A percentile compares a stretch with the other conserved stretches of the same genome.
phyloP scores from a whole-genome alignment of 37 sponge, comb jelly and placozoan genomes.

The Beroe forskalii region DNA sequence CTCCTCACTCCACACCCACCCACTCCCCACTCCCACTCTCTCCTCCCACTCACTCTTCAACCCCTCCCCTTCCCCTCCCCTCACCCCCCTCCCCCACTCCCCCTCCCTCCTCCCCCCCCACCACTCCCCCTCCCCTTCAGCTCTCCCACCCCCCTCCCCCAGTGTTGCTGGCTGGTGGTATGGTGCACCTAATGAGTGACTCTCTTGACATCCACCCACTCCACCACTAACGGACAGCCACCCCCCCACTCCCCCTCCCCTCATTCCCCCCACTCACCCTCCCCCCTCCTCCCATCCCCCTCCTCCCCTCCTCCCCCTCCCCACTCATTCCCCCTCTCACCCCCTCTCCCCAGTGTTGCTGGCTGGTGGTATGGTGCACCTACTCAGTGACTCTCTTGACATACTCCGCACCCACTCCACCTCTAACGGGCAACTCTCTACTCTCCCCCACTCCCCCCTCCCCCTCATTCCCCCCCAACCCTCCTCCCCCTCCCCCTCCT shows the following conservation, averaged over 20 bases:
- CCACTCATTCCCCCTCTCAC: background rate
- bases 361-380: slow-evolving; percentile 41
- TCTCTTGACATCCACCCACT: slow-evolving; percentile 14
- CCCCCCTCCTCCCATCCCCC: too few relatives aligned
- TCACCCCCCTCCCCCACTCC: too few relatives aligned
- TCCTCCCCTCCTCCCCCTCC: too few relatives aligned
- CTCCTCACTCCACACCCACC: background rate
- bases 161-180: slow-evolving; percentile 58
- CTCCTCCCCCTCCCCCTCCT: too few relatives aligned
- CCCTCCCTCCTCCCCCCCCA: too few relatives aligned
- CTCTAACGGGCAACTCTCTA: background rate
- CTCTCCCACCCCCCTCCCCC: too few relatives aligned
- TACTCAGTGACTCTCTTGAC: slow-evolving; percentile 30
- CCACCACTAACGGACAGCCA: background rate
- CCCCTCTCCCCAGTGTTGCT: slow-evolving; percentile 49
- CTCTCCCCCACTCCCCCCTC: too few relatives aligned
- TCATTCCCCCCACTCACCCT: too few relatives aligned
- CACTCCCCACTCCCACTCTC: background rate
- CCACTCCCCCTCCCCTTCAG: too few relatives aligned
- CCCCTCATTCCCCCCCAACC: too few relatives aligned
- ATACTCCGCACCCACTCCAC: slow-evolving; percentile 19
- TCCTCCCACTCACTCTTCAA: background rate
- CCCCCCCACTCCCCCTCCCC: too few relatives aligned
- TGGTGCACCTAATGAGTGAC: slow-evolving; percentile 36
- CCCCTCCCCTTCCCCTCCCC: too few relatives aligned